Base-by-base conservation (phyloP, 2,797 vertebrate genomes). In the Nasua narica region DNA sequence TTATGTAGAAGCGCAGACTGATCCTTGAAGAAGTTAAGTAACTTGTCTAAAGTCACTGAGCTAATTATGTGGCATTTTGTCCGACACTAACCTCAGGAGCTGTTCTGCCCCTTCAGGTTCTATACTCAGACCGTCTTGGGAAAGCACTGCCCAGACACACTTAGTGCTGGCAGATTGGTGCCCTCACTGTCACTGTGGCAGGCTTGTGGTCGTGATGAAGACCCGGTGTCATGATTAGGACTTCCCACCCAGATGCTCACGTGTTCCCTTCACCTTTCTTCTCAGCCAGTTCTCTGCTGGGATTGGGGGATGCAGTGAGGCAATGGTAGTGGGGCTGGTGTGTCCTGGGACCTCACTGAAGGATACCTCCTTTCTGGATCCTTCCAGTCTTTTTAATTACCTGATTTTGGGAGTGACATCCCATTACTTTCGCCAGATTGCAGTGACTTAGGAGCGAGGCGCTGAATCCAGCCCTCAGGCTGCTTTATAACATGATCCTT, bases 361-460 rank as follows among this genome's bases (percentile, higher is more conserved):
- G 78, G 48, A 15, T 11, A 48, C 40, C 8, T 52, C n/a, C 46
- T 60, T 67, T 82, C n/a, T 37, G 43, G 21, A 52, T 52, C 77
- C n/a, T 67, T 78, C 54, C 25, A 27, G 76, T 79, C 54, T 74
- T 84, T 52, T 56, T 48, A 50, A 77, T 69, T 52, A 29, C 65
- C 56, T 54, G 21, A 62, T 35, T 29, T 81, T 46, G 15, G 35
- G 65, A 91, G 32, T 65, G 74, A 43, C 72, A 50, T 32, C 52
- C 15, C 14, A 14, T 69, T 21, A 48, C n/a, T 77, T 83, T 40
- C 40, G 10, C 19, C 70, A 25, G 65, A 12, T 56, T 95, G 27
- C 77, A 23, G 79, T 72, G 7, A 67, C 54, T 92, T 37, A 82
- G 46, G 72, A 82, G 48, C 50, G 56, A 79, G 65, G 87, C 56